Percentiles rank a stretch among this genome's conserved stretches.
These are phyloP conservation scores for Ellobius talpinus DNA, from an alignment of 2,113 vertebrate genomes.

Conservation along the genomic window DNA sequence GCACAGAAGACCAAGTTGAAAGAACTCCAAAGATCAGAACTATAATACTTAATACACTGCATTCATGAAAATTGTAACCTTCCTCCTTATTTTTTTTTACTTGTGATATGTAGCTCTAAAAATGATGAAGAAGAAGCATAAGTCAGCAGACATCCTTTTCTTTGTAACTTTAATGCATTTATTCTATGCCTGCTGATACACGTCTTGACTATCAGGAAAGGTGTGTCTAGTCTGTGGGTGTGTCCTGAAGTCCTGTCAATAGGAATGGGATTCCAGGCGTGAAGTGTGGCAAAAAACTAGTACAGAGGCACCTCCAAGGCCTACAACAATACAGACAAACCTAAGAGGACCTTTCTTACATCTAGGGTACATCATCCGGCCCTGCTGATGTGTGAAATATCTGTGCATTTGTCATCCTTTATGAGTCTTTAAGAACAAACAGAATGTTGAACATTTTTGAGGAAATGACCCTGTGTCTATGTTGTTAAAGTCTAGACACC, in stretches of 20 bases:
- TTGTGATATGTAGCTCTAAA: slow-evolving; percentile 9
- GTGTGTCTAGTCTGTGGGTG: background rate
- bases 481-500: background rate
- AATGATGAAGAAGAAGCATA: background rate
- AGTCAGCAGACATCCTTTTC: slow-evolving; percentile 20
- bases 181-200: slow-evolving; percentile 34
- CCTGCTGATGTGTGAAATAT: background rate
- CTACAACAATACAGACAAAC: background rate
- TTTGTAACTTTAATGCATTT: slow-evolving; percentile 53
- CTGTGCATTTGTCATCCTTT: background rate
- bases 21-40: background rate
- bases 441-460: background rate
- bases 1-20: background rate
- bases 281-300: background rate
- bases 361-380: background rate
- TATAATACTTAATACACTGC: background rate
- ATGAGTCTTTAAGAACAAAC: background rate
- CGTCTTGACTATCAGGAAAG: slow-evolving; percentile 16
- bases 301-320: background rate
- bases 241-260: background rate
- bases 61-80: background rate
- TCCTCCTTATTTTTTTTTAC: background rate
- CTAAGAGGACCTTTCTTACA: background rate
- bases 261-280: background rate
- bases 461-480: background rate